Evolutionary conservation across 1,140 invertebrate genomes (phyloP), one percentile per base, ranked within the genome.

Genomic region (Zaprionus vittiger): DNA sequence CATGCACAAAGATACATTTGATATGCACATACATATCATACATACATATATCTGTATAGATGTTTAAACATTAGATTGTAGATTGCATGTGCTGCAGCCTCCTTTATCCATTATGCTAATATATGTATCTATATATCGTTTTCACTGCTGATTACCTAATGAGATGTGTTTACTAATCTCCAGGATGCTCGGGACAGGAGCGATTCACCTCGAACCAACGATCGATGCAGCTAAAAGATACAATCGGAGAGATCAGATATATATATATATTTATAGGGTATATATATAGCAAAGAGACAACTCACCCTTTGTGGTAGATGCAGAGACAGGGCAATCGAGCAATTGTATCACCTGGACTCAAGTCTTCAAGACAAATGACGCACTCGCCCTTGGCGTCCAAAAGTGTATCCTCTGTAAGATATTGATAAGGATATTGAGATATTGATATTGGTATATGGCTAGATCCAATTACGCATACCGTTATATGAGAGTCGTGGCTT

Each of bases 221-320:
- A 94, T 99, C 98, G 93, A 98, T 98, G 94, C 98, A 98, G 93
- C 97, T 98, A 94, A 22, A 95, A 94, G 76, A 83, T 15, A 37
- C 6, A 52, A 59, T 22, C 26, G 4, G 4, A 22, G 5, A 38
- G 11, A 5, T 34, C 9, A 34, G 31, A 34, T 55, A 54, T 52
- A 41, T 59, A 52, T 65, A 52, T 65, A 24, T 47, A 31, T 20
- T 49, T 57, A 37, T 17, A 3, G 56, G 20, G 4, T 62, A 38
- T 17, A 17, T 44, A 14, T 17, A 17, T 44, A 14, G 14, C 4
- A 15, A 38, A n/a, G n/a, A 47, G 15, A 47, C 2, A 17, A 81
- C 94, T 94, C 94, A 99, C 98, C 96, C 96, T 96, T 99, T 99
- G 94, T 99, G 99, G 94, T 99, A 99, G 95, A 99, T 98, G 95